Evolutionary conservation across 2,888 invertebrate genomes (phyloP), one percentile per base, ranked within the genome.

Genomic region (Macrostomum cliftonense): DNA sequence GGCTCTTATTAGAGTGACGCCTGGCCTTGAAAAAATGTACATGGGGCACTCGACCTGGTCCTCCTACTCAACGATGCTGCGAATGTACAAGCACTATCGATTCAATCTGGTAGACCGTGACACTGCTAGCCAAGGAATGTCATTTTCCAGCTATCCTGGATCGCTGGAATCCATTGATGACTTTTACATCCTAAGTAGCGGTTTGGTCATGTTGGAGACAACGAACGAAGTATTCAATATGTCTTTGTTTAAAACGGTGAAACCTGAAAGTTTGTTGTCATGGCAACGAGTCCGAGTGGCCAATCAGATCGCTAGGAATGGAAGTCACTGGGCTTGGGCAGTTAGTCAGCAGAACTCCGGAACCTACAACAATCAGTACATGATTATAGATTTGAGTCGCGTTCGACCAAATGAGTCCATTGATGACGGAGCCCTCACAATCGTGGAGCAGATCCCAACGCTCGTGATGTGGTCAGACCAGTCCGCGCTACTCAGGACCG

Each of bases 341-440:
- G 53, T 68, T 38, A 43, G 57, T 12, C 47, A 54, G 38, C 58
- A 61, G 43, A 68, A 68, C 53, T 65, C 65, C 48, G 67, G 66
- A 64, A 49, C 68, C 1, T 68, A 68, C 54, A 68, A 68, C 54
- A 68, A 68, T 52, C 68, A 68, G 58, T 68, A 67, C 52, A 67
- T 68, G 67, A 55, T 68, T 1, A 47, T 68, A 13, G 67, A 68
- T 51, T 54, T 65, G 53, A 66, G 63, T 46, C 54, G 58, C 50
- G 58, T 68, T 14, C 42, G 57, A 14, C 56, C 60, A 45, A 54
- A 56, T 12, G 49, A 56, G 36, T 42, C 43, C 16, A 55, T 64
- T 13, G 51, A 55, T 12, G 62, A 67, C 54, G 60, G 56, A 47
- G 60, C 67, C 28, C 54, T 68, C 45, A 66, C 62, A 61, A 61